Evolutionary conservation across 1,140 invertebrate genomes (phyloP), one percentile per base, ranked within the genome.

Genomic region (Diprion similis): DNA sequence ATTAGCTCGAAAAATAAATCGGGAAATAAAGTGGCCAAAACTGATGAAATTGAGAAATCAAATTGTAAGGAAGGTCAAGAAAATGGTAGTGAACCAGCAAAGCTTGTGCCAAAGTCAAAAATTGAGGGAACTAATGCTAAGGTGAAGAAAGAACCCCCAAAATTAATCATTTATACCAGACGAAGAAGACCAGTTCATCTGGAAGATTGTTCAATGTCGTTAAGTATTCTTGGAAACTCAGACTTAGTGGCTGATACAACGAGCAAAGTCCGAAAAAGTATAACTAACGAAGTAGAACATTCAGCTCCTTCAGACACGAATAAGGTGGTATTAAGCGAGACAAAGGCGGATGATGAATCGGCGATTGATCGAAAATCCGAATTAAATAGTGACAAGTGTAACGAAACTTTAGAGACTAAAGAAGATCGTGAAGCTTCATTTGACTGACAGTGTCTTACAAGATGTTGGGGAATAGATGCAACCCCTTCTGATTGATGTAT

Each of bases 141-240:
- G 37, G 59, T n/a, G 13, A 65, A 72, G 51, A 70, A 59, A 46
- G 69, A 72, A 24, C 70, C 75, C 0, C 69, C 11, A 1, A 78
- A 76, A 69, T 66, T 79, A 17, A 19, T 80, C 47, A 46, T 82
- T 2, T 68, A 80, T 15, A 73, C 68, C 3, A 74, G 76, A 47
- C 77, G 81, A n/a, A 78, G 72, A 19, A 82, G 73, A 74, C 76
- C 78, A 8, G 71, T 81, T 7, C 69, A 72, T 18, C 72, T 85
- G 15, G 75, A 76, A 11, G 78, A 84, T 46, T 78, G 64, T 46
- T 79, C 79, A 8, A 77, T 77, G 8, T 78, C 10, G 78, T 79
- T 17, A 77, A 82, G 76, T 15, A 51, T 83, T 46, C 67, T 81
- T 10, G 67, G 77, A 64, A 78, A 77, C 13, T 70, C 74, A 3